phyloP scores from a whole-genome alignment of 2,113 vertebrate species.

The Myocastor coypus region DNA sequence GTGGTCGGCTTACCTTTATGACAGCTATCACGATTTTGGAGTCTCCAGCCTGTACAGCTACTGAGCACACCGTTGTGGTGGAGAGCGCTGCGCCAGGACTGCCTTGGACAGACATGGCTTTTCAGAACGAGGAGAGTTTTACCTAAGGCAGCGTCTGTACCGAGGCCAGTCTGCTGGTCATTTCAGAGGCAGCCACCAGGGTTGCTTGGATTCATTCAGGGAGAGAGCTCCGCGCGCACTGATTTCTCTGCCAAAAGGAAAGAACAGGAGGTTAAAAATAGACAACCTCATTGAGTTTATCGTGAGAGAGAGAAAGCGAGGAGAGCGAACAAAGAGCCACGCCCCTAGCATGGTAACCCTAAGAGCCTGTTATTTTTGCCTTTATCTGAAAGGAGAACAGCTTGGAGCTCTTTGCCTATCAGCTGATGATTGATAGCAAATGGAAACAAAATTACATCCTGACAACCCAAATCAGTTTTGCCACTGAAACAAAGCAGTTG shows the following conservation, averaged over 20 bases:
- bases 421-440: conserved; percentile 78
- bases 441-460: conserved; percentile 73
- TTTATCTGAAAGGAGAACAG: conserved; percentile 82
- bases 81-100: conserved; percentile 81
- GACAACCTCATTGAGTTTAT: conserved; percentile 92
- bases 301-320: conserved; percentile 82
- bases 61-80: conserved; percentile 91
- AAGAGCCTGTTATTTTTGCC: conserved; percentile 84
- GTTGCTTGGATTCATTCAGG: conserved; percentile 84
- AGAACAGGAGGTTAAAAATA: conserved; percentile 94
- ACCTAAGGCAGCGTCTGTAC: background rate
- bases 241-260: conserved; percentile 88
- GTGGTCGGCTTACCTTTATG: conserved; percentile 89
- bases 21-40: conserved; percentile 90
- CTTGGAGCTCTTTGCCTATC: conserved; percentile 72
- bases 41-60: conserved; percentile 91
- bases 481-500: background rate
- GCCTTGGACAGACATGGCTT: conserved; percentile 86
- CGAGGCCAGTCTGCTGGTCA: conserved; percentile 49
- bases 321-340: conserved; percentile 85
- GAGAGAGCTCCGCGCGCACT: conserved; percentile 84
- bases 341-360: conserved; percentile 89
- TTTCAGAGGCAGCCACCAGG: conserved; percentile 74
- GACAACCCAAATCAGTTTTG: conserved; percentile 61
- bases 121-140: conserved; percentile 62